A percentile compares a stretch with the other conserved stretches of the same genome.
Conservation (phyloP, 2,797 vertebrate species). For the Enteromius fasciolatus region DNA sequence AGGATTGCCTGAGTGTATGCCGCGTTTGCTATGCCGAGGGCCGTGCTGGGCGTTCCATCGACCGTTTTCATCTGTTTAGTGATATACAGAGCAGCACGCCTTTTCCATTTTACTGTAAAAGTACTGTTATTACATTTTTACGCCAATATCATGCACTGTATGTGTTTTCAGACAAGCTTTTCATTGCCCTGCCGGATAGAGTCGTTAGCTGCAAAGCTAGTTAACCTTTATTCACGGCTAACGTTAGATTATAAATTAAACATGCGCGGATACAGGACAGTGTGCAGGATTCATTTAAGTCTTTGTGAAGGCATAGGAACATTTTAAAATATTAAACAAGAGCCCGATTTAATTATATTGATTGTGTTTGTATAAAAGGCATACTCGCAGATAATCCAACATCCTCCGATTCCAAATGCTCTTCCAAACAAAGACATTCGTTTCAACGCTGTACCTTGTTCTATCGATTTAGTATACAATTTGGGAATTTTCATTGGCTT, state of each 20-base stretch:
- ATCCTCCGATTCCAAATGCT: background rate
- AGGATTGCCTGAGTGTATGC: background rate
- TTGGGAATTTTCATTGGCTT: background rate
- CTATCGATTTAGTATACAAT: background rate
- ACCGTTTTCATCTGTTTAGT: slow-evolving; percentile 9
- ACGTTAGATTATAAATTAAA: slow-evolving; percentile 21
- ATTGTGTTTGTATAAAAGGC: background rate
- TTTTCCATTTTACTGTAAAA: background rate
- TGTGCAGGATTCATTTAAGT: background rate
- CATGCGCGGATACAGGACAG: background rate
- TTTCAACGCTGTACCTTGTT: background rate
- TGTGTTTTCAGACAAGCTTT: background rate
- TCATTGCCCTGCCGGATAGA: background rate
- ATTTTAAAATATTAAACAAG: background rate
- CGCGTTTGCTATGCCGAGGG: background rate
- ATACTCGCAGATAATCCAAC: background rate
- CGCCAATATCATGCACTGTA: background rate
- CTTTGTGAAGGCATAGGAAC: background rate
- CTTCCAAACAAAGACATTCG: background rate
- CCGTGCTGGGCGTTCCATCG: slow-evolving; percentile 17
- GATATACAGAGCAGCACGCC: background rate
- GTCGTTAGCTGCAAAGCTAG: slow-evolving; percentile 35
- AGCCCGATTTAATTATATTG: background rate
- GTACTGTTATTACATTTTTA: slow-evolving; percentile 2
- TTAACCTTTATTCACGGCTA: slow-evolving; percentile 9